Evolutionary conservation across 2,888 invertebrate genomes (phyloP).

Genomic region (Halocaridina rubra): DNA sequence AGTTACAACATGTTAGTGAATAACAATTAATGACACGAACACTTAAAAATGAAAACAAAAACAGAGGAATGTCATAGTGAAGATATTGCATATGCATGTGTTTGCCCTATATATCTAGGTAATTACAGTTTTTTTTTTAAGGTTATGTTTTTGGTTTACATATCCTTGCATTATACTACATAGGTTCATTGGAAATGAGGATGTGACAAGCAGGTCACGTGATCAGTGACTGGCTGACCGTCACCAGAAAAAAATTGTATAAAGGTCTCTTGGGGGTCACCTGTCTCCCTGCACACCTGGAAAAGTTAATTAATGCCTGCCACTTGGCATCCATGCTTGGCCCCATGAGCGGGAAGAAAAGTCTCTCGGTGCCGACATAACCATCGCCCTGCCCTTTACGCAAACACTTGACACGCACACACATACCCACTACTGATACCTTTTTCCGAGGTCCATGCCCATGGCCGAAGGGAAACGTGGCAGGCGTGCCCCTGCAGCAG

Average conservation of each 20-base stretch:
- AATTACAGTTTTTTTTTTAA: not conserved
- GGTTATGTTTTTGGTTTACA: not conserved
- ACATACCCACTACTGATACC: too few species aligned
- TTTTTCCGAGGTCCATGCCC: not conserved
- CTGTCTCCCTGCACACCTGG: not conserved
- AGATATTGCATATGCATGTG: not conserved
- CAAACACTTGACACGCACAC: too few species aligned
- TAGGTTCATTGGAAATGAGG: not conserved
- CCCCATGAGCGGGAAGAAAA: not conserved
- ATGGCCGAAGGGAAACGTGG: slow-evolving; percentile 30
- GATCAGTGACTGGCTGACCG: not conserved
- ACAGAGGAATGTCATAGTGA: not conserved
- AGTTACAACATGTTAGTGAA: too few species aligned
- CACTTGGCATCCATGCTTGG: not conserved
- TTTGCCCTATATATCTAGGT: not conserved
- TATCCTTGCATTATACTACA: not conserved
- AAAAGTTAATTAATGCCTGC: not conserved
- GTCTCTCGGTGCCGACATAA: not conserved
- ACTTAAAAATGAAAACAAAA: not conserved
- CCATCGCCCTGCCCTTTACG: not conserved
- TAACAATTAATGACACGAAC: too few species aligned
- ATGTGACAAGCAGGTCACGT: slow-evolving; percentile 10
- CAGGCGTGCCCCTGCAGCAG: not conserved
- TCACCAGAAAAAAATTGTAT: not conserved
- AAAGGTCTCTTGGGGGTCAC: not conserved